phyloP scores from a whole-genome alignment of 2,888 invertebrate species.

The Athalia cordata region DNA sequence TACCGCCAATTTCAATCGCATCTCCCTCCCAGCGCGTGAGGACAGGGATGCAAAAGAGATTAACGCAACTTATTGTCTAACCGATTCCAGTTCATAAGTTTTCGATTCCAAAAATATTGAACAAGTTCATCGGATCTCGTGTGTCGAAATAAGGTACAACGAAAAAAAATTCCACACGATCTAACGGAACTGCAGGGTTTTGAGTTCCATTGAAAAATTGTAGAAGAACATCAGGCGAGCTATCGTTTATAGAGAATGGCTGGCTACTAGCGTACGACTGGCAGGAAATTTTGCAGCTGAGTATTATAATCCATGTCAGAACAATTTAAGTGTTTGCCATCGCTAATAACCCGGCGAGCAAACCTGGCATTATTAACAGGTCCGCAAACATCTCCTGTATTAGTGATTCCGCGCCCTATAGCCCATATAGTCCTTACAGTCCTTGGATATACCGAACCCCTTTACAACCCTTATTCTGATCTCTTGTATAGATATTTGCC shows the following conservation, averaged over 20 bases:
- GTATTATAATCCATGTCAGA: constrained; percentile 56
- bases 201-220: not conserved
- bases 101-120: not conserved
- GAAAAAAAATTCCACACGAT: too few relatives aligned
- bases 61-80: constrained; percentile 10
- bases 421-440: constrained; percentile 66
- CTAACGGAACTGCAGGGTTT: not conserved
- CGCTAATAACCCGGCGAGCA: constrained; percentile 70
- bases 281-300: constrained; percentile 43
- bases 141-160: too few relatives aligned
- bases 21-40: constrained; percentile 13
- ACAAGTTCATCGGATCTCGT: too few relatives aligned
- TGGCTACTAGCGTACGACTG: constrained; percentile 7
- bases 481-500: constrained; percentile 72
- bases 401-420: constrained; percentile 66
- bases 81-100: not conserved
- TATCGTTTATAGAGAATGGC: constrained; percentile 33
- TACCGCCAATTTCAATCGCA: constrained; percentile 30
- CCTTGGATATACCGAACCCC: constrained; percentile 59
- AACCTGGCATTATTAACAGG: constrained; percentile 72
- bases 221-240: constrained; percentile 22
- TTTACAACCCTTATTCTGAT: constrained; percentile 64
- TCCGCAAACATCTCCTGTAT: constrained; percentile 70
- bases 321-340: constrained; percentile 71
- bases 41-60: constrained; percentile 9